A percentile compares a stretch with the other conserved stretches of the same genome.
Evolutionary conservation across 2,113 vertebrate species (phyloP).

Genomic region (Elephantulus edwardii): DNA sequence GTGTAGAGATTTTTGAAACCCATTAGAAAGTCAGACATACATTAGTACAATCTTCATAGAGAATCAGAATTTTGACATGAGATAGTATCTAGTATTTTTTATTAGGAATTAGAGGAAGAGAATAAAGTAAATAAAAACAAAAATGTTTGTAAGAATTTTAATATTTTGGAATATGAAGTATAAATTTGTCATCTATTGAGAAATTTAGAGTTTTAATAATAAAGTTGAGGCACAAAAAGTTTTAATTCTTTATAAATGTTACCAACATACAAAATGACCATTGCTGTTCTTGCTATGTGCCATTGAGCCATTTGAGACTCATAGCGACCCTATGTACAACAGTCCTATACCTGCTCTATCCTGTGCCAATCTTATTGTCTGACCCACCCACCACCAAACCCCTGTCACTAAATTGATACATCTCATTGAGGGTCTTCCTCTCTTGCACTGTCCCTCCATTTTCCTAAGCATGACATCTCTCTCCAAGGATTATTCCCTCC

Average conservation of each 20-base stretch:
- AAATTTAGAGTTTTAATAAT: neutral
- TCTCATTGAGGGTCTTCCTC: too few relatives aligned
- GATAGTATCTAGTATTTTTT: neutral
- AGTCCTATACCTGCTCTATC: too few relatives aligned
- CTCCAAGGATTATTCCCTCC: too few relatives aligned
- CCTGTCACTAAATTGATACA: too few relatives aligned
- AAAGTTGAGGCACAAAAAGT: neutral
- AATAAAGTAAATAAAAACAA: neutral
- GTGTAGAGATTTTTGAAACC: neutral
- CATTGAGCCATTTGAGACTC: too few relatives aligned
- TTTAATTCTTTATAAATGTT: neutral
- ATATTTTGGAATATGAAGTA: neutral
- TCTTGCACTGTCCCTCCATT: too few relatives aligned
- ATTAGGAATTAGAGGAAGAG: neutral
- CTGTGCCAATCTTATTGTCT: too few relatives aligned
- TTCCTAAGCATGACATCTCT: too few relatives aligned
- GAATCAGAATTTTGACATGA: neutral
- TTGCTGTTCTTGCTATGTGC: too few relatives aligned
- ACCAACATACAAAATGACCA: neutral
- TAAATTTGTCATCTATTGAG: neutral
- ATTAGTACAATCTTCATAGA: neutral
- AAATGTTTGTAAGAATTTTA: neutral
- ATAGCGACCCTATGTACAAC: too few relatives aligned
- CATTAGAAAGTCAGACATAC: neutral
- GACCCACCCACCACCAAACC: too few relatives aligned